Conservation (phyloP, 2,113 vertebrate species). For the Epinephelus lanceolatus region DNA sequence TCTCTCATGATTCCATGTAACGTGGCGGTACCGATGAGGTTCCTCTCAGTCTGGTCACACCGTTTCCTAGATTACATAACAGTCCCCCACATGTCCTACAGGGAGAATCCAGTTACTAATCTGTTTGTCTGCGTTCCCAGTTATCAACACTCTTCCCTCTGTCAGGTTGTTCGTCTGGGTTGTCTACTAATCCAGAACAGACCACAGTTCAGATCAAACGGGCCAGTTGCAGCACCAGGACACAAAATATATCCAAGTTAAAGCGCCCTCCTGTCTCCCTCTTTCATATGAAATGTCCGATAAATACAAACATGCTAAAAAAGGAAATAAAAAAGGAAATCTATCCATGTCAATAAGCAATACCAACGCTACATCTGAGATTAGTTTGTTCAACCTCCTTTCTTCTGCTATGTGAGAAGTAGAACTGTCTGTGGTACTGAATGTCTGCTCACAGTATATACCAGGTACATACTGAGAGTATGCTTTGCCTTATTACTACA, state of each 20-base stretch:
- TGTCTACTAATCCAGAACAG: slow-evolving; percentile 23
- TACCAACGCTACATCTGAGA: background rate
- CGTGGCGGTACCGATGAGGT: background rate
- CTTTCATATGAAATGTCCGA: background rate
- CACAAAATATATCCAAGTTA: background rate
- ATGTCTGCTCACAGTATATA: background rate
- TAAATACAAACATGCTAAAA: background rate
- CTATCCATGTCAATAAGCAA: background rate
- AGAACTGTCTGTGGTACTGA: slow-evolving; percentile 54
- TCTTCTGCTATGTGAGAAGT: background rate
- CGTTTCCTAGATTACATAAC: background rate
- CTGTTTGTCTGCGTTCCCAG: slow-evolving; percentile 20
- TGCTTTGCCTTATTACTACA: background rate
- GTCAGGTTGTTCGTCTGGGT: slow-evolving; percentile 5
- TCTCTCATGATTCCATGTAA: slow-evolving; percentile 1
- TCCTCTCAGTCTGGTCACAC: slow-evolving; percentile 16
- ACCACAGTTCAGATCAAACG: slow-evolving; percentile 8
- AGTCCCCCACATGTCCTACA: slow-evolving; percentile 11
- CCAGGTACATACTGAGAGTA: background rate
- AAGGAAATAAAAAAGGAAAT: background rate
- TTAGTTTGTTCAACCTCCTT: background rate
- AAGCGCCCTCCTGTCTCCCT: background rate
- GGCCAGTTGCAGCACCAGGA: background rate
- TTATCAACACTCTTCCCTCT: slow-evolving; percentile 4
- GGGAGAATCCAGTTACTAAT: slow-evolving; percentile 23